Conservation (phyloP, 2,888 invertebrate species). For the Aleiodes leptofemur region DNA sequence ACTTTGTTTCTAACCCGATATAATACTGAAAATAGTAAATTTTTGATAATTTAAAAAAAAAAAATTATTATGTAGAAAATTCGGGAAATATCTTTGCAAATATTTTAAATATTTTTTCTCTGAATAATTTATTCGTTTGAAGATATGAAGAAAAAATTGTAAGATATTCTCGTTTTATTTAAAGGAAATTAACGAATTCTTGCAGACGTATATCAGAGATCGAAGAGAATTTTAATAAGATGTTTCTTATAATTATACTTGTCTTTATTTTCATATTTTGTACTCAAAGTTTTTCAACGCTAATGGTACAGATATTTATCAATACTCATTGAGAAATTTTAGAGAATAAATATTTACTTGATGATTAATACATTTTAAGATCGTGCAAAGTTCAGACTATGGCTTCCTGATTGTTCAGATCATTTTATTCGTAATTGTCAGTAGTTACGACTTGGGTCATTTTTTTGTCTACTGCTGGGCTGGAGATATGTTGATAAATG, state of each 20-base stretch:
- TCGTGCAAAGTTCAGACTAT: constrained; percentile 30
- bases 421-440: constrained; percentile 49
- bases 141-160: too few relatives aligned
- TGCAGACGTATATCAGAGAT: constrained; percentile 49
- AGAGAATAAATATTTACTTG: too few relatives aligned
- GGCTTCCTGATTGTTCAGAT: constrained; percentile 43
- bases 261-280: constrained; percentile 61
- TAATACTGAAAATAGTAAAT: too few relatives aligned
- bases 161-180: background rate
- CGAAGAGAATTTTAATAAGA: constrained; percentile 61
- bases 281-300: constrained; percentile 61
- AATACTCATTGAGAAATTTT: too few relatives aligned
- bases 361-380: constrained; percentile 20
- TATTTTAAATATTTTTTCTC: too few relatives aligned
- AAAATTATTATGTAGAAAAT: too few relatives aligned
- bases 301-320: constrained; percentile 52
- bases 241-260: constrained; percentile 62
- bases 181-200: background rate
- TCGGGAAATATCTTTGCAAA: too few relatives aligned
- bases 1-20: background rate
- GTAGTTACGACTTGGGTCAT: constrained; percentile 45
- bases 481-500: constrained; percentile 46
- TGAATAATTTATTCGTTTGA: too few relatives aligned
- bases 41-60: too few relatives aligned
- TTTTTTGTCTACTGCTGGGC: constrained; percentile 52